A percentile compares a stretch with the other conserved stretches of the same genome.
Evolutionary conservation across 2,888 invertebrate species (phyloP).

Genomic region (Plutella xylostella): DNA sequence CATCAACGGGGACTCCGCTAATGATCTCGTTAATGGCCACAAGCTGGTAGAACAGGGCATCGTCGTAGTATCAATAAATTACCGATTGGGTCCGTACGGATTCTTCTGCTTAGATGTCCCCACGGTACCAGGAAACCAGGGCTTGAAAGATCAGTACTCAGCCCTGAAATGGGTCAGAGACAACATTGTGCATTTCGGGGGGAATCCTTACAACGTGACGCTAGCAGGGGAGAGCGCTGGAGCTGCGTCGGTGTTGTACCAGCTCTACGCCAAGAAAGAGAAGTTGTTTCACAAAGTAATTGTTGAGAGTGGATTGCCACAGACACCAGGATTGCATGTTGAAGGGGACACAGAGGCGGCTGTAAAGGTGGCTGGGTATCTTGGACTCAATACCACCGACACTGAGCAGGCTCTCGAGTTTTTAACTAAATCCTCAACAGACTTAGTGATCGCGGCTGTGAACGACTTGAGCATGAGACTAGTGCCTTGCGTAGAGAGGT

Average conservation of each 20-base stretch:
- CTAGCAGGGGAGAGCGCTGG: constrained; percentile 52
- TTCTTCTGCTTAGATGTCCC: constrained; percentile 54
- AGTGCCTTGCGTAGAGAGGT: not conserved
- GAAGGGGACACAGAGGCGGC: not conserved
- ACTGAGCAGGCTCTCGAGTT: not conserved
- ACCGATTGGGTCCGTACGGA: constrained; percentile 55
- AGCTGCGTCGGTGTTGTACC: constrained; percentile 42
- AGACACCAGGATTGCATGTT: no score
- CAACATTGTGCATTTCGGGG: constrained; percentile 53
- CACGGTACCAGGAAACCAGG: constrained; percentile 50
- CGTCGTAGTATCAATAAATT: constrained; percentile 53
- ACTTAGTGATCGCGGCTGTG: not conserved
- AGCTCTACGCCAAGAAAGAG: constrained; percentile 46
- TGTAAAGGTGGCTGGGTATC: not conserved
- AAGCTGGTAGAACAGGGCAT: constrained; percentile 41
- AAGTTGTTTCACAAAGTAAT: constrained; percentile 51
- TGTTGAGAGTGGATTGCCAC: constrained; percentile 49
- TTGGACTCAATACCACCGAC: constrained; percentile 2
- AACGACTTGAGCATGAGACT: not conserved
- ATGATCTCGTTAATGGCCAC: not conserved
- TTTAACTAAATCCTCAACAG: not conserved
- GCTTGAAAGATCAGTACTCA: constrained; percentile 50
- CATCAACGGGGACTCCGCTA: constrained; percentile 1
- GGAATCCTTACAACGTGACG: constrained; percentile 58
- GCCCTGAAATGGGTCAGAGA: constrained; percentile 48